phyloP scores from a whole-genome alignment of 2,113 vertebrate species.

The Dicaeum eximium region DNA sequence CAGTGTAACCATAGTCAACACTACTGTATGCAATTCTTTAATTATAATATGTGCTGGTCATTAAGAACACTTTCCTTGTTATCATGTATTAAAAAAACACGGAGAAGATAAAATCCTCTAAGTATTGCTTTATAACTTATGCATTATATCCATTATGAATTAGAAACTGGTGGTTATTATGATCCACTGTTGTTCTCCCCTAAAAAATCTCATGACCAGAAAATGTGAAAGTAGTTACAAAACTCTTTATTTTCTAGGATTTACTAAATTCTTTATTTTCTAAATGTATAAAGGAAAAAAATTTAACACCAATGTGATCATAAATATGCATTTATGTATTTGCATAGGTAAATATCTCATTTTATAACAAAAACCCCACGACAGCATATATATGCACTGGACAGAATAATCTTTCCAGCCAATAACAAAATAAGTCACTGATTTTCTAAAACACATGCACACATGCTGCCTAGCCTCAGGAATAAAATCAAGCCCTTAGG shows the following conservation, averaged over 20 bases:
- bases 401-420: background rate
- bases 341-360: background rate
- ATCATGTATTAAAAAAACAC: background rate
- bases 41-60: background rate
- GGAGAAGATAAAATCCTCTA: background rate
- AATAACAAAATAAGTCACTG: background rate
- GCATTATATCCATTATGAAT: background rate
- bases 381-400: background rate
- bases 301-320: background rate
- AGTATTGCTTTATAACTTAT: background rate
- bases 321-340: background rate
- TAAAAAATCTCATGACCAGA: background rate
- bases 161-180: background rate
- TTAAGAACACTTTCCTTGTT: background rate
- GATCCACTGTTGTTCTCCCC: background rate
- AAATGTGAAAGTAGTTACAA: background rate
- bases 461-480: background rate
- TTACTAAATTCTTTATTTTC: background rate
- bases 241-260: background rate
- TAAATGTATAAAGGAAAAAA: background rate
- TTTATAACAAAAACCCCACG: background rate
- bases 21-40: background rate
- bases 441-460: background rate
- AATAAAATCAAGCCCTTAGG: background rate
- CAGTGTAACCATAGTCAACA: background rate